Percentiles rank a stretch among this genome's conserved stretches.
phyloP scores from a whole-genome alignment of 2,797 vertebrate species.

The Lepidocolaptes lacrymiger region DNA sequence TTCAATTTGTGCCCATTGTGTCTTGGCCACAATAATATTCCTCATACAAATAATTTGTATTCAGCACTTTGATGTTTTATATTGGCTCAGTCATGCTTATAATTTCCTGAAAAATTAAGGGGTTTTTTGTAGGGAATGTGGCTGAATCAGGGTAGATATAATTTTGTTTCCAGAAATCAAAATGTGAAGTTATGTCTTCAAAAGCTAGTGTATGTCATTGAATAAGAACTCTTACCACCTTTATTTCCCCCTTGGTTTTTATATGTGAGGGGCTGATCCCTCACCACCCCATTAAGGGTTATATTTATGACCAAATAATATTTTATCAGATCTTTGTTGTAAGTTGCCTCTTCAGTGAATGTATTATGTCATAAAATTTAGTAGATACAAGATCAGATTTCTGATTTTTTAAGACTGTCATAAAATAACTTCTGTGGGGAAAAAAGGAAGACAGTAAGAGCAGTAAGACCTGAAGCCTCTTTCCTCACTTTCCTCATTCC shows the following conservation, averaged over 20 bases:
- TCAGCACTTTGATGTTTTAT: not conserved
- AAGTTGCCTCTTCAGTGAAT: not conserved
- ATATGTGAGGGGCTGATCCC: not conserved
- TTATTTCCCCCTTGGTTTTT: fast-evolving
- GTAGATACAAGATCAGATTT: constrained; percentile 24
- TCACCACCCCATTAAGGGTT: not conserved
- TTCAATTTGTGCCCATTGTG: not conserved
- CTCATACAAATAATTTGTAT: not conserved
- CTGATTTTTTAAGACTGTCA: not conserved
- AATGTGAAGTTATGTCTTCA: not conserved
- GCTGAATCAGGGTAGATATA: not conserved
- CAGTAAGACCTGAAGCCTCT: not conserved
- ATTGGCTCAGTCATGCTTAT: not conserved
- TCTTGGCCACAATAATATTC: not conserved
- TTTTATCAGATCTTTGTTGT: not conserved
- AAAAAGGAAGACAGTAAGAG: not conserved
- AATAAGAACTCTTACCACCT: not conserved
- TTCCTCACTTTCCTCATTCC: not conserved
- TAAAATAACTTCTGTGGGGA: not conserved
- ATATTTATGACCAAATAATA: constrained; percentile 8
- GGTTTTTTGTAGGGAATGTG: not conserved
- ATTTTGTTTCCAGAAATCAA: not conserved
- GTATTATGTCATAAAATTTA: not conserved
- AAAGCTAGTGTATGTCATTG: not conserved
- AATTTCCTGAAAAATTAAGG: not conserved